Conservation (phyloP, 2,113 vertebrate genomes). For the Limnothrissa miodon region DNA sequence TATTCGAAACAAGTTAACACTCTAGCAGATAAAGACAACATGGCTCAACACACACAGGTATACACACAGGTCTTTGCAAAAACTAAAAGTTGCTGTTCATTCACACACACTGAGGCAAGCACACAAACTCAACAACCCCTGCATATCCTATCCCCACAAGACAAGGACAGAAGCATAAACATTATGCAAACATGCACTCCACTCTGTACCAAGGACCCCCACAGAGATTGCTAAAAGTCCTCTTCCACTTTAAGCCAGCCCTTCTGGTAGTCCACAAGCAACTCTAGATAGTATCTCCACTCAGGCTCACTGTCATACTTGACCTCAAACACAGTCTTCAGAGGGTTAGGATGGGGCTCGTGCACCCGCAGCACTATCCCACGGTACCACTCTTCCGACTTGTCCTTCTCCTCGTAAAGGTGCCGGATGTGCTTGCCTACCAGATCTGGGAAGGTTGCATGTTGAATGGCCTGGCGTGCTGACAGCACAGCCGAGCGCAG, state of each 20-base stretch:
- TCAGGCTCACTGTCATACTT: constrained; percentile 79
- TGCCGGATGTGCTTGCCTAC: constrained; percentile 78
- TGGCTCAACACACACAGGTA: not conserved
- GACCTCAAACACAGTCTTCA: constrained; percentile 75
- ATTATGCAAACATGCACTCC: not conserved
- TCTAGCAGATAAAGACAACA: too few relatives aligned
- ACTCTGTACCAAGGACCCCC: not conserved
- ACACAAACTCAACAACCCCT: too few relatives aligned
- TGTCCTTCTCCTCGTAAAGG: constrained; percentile 80
- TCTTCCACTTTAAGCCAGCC: constrained; percentile 77
- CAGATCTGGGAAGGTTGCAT: constrained; percentile 71
- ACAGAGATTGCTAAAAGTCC: constrained; percentile 43
- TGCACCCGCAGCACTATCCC: constrained; percentile 73
- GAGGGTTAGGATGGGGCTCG: constrained; percentile 61
- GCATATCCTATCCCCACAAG: too few relatives aligned
- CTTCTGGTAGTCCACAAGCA: constrained; percentile 73
- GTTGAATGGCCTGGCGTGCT: constrained; percentile 46
- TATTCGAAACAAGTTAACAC: not conserved
- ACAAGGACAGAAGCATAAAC: not conserved
- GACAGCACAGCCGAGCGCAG: constrained; percentile 64
- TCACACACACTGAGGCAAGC: constrained; percentile 1
- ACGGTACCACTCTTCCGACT: constrained; percentile 74
- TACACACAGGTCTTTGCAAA: too few relatives aligned
- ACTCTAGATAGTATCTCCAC: constrained; percentile 77
- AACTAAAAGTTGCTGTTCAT: too few relatives aligned